These are phyloP conservation scores for Mergus octosetaceus DNA, from an alignment of 2,797 vertebrate species.

Conservation along the genomic window DNA sequence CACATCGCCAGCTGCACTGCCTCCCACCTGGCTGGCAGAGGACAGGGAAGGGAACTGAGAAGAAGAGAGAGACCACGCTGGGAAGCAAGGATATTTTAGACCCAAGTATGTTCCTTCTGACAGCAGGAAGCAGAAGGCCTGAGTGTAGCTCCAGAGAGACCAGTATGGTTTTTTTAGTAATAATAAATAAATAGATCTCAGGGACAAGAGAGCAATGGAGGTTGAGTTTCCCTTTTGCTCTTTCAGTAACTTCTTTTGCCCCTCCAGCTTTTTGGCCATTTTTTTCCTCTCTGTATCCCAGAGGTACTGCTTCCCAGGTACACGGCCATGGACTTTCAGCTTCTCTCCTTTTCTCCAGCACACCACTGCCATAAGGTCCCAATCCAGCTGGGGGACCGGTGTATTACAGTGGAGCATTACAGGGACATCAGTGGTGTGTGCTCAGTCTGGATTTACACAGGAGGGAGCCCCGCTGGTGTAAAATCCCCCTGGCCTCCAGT, in stretches of 20 bases:
- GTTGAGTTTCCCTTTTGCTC: not conserved
- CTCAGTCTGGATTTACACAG: not conserved
- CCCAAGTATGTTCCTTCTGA: not conserved
- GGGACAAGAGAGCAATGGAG: not conserved
- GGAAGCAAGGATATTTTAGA: not conserved
- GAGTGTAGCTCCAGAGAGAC: not conserved
- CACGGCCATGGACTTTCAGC: not conserved
- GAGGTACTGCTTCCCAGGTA: not conserved
- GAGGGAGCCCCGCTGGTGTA: not conserved
- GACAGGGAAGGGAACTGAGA: not conserved
- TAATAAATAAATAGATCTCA: not conserved
- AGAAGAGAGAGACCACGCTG: not conserved
- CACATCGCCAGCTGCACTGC: not conserved
- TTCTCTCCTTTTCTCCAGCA: not conserved
- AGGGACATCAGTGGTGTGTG: accelerated
- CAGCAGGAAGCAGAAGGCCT: not conserved
- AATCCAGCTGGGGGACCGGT: accelerated
- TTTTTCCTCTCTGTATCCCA: not conserved
- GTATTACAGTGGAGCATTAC: not conserved
- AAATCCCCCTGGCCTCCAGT: not conserved
- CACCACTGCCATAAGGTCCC: not conserved
- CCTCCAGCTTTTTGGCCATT: not conserved
- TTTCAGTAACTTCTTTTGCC: not conserved
- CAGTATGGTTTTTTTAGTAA: not conserved
- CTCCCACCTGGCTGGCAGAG: not conserved